Conservation (phyloP, 1,140 invertebrate genomes). For the Cydia pomonella region DNA sequence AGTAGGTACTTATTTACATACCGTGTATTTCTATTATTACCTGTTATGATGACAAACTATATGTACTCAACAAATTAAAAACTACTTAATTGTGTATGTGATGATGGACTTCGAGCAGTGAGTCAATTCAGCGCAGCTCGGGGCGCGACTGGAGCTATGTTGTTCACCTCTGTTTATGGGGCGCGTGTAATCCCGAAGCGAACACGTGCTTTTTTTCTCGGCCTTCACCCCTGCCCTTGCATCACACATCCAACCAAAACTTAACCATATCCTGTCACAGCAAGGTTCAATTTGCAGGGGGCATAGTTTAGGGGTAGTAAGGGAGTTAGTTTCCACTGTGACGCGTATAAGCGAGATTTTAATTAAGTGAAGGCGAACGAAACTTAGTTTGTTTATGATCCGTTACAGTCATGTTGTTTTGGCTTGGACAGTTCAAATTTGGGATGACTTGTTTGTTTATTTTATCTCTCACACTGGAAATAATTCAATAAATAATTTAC, state of each 20-base stretch:
- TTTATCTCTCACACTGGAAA: not conserved
- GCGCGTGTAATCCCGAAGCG: conserved; percentile 76
- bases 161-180: conserved; percentile 75
- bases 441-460: conserved; percentile 21
- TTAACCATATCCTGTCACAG: conserved; percentile 33
- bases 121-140: conserved; percentile 33
- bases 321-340: conserved; percentile 66
- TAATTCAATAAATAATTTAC: not conserved
- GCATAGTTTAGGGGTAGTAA: conserved; percentile 49
- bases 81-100: not conserved
- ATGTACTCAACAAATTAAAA: not conserved
- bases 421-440: not conserved
- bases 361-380: conserved; percentile 67
- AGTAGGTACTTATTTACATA: too few relatives aligned
- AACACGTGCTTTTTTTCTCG: conserved; percentile 79
- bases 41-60: too few relatives aligned
- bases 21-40: too few relatives aligned
- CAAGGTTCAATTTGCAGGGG: conserved; percentile 42
- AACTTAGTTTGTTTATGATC: conserved; percentile 49
- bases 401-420: conserved; percentile 27
- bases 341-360: conserved; percentile 71
- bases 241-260: conserved; percentile 40
- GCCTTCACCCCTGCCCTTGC: conserved; percentile 49
- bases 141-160: conserved; percentile 47
- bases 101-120: not conserved